These are phyloP conservation scores for Tinamus major DNA, from an alignment of 2,797 vertebrate species.

Conservation along the genomic window DNA sequence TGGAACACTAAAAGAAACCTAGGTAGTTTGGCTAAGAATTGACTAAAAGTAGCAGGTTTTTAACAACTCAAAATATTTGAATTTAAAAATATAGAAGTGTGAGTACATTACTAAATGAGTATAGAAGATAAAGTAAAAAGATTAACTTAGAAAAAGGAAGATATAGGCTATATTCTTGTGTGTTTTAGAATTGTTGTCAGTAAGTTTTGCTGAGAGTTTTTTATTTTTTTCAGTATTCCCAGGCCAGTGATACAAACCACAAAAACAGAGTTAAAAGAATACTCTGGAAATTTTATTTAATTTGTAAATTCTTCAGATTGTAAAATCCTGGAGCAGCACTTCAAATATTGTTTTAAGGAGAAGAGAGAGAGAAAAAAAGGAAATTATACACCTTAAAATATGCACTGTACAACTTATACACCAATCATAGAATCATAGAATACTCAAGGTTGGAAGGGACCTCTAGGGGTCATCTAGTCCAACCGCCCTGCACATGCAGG, in stretches of 20 bases:
- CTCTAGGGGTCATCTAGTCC: no score
- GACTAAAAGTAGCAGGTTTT: neutral
- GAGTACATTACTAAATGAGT: neutral
- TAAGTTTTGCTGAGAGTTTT: neutral
- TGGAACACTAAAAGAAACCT: neutral
- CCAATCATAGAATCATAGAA: no score
- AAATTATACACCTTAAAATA: neutral
- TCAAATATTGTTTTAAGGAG: neutral
- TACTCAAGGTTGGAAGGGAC: no score
- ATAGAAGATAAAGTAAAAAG: neutral
- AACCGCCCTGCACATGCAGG: no score
- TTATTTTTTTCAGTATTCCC: neutral
- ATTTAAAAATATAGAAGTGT: neutral
- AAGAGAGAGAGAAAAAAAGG: neutral
- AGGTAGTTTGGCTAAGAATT: neutral
- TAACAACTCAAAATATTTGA: neutral
- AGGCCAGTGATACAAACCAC: neutral
- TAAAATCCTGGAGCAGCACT: neutral
- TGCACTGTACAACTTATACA: fast-evolving
- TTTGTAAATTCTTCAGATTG: neutral
- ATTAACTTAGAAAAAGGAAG: neutral
- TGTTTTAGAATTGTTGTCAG: neutral
- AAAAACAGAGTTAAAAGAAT: neutral
- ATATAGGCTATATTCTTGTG: neutral
- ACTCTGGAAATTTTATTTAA: neutral